Evolutionary conservation across 2,797 vertebrate species (phyloP), one percentile per base, ranked within the genome.

Genomic region (Helicolenus hilgendorfi): DNA sequence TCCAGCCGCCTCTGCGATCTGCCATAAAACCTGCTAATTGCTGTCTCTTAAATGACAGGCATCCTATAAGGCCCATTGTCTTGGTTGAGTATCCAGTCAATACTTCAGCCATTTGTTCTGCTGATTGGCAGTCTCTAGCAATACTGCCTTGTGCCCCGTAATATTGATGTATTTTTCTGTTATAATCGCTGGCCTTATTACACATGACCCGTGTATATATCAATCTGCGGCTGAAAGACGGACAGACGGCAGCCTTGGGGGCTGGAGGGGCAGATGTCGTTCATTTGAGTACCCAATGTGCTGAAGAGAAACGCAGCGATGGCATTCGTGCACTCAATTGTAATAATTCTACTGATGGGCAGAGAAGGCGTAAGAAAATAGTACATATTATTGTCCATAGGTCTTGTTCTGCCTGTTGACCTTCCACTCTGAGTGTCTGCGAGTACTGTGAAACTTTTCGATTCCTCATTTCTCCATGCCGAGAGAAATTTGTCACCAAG

Each of bases 21-120:
- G 26, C 74, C 84, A 24, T 84, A 77, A 83, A 87, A 93, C 58
- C 67, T 60, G 75, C 56, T 93, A 94, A 94, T 92, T 89, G 89
- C 74, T 68, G 83, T 89, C 81, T 90, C 84, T 85, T 84, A 91
- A 90, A 88, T 86, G 92, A 92, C 87, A 91, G 76, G 56, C 75
- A 73, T 87, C 85, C 73, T 89, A 70, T 92, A 55, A 90, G 68
- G 74, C 72, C 65, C 58, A 77, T 92, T 93, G 82, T 94, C 79
- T 89, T 69, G 71, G 27, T 69, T 33, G 65, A 78, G 81, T 69
- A 69, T 89, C 38, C 49, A 63, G 65, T 93, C 90, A 72, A 91
- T 95, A 80, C 79, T 70, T 69, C 9, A 81, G 72, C 41, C 35
- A 82, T 89, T 94, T 86, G 65, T 86, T 83, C 82, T 64, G 62